Evolutionary conservation across 2,113 vertebrate species (phyloP), one percentile per base, ranked within the genome.

Genomic region (Recurvirostra avosetta): DNA sequence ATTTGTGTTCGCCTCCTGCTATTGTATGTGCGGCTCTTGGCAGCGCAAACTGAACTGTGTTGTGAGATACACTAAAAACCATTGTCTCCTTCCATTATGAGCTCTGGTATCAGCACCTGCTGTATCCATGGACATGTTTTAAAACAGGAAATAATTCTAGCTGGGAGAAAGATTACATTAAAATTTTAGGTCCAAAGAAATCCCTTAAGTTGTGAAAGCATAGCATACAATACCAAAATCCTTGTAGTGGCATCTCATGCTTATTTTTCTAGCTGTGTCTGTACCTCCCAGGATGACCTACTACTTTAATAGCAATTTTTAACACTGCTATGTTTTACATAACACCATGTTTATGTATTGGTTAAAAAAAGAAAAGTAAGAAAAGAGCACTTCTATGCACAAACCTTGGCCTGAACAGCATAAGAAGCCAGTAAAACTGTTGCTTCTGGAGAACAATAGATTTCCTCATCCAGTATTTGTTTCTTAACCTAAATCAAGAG

Each of bases 391-490:
- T 71, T 66, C 45, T n/a, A 3, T n/a, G 52, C n/a, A 94, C 97
- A 95, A 94, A 99, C 99, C 99, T 99, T 99, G 75, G 99, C 99
- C 97, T 99, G 99, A 91, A 99, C 98, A 76, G 99, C 99, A 58
- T 99, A 99, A 18, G 99, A 99, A 32, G 99, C 99, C 96, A 99
- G 92, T 61, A 99, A 97, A 91, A 99, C 99, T 22, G 99, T 99
- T 55, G 99, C 99, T 97, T 99, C 99, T 20, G 99, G 99, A 74
- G 99, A 99, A 81, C 99, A 99, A 95, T 99, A 99, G 88, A 99
- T 99, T 97, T 99, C 99, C 91, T 99, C 99, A 98, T 99, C 98
- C 90, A 99, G 93, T 94, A 99, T 99, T 97, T 99, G 99, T 91
- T 99, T 99, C 97, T 99, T 99, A 71, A 99, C 99, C 99, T 99